Base-by-base conservation (phyloP, 1,140 invertebrate genomes). In the Ganaspis sp. region DNA sequence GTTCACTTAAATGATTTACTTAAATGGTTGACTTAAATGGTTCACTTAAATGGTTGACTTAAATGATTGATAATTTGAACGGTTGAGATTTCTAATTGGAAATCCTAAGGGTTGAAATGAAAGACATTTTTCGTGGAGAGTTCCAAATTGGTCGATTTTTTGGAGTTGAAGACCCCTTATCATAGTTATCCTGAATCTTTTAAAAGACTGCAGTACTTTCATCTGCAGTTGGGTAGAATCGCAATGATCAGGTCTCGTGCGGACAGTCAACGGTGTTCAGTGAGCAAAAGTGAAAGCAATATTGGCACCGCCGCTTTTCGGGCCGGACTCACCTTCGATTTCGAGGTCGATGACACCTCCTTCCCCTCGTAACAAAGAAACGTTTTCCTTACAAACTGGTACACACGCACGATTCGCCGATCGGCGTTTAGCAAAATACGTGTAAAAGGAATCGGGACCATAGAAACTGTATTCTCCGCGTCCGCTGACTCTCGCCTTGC, bases 271-370 rank as follows among this genome's bases (percentile, higher is more conserved):
- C 82, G 82, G 80, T 81, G 84, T 85, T 85, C 83, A 80, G 78
- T 74, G 73, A 86, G 87, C 84, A 90, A 90, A 90, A 90, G 89
- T 90, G 88, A 90, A 90, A 90, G 89, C 85, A 85, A 86, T 82
- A 78, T 83, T 84, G 85, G 82, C 78, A 82, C 77, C 77, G 82
- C 76, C 76, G 79, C 81, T 87, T 87, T 90, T 89, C 83, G 86
- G 83, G 83, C 77, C 81, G 81, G 80, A 74, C 82, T 83, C 85
- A 85, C 85, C 85, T 87, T 87, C 83, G 83, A 81, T 83, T 86
- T 86, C 82, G 87, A 88, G 87, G 88, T 89, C 87, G 85, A 89
- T 84, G 88, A 88, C 87, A 85, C 81, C 80, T 58, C 78, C 80
- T 75, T 83, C 80, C 80, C 81, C 79, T 82, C 77, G 77, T 64